Conservation (phyloP, 2,797 vertebrate species). For the Diceros bicornis region DNA sequence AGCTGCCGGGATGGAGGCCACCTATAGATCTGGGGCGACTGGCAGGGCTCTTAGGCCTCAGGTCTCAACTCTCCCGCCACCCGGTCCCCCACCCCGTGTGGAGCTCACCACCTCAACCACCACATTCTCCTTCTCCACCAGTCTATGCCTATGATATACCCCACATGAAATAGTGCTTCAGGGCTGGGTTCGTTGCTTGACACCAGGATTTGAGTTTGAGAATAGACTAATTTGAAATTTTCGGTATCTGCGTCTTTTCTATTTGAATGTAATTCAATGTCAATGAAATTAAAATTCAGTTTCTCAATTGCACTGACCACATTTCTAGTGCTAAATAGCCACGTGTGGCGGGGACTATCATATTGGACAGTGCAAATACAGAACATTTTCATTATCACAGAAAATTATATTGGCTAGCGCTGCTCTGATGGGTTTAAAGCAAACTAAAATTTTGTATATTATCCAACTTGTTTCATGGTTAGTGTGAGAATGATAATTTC, state of each 20-base stretch:
- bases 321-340: neutral
- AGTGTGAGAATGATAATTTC: neutral
- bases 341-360: neutral
- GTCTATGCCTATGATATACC: neutral
- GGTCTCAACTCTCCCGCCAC: neutral
- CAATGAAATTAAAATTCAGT: neutral
- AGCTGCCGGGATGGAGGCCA: neutral
- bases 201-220: neutral
- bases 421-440: neutral
- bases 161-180: neutral
- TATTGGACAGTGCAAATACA: neutral
- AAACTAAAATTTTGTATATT: neutral
- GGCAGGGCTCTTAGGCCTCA: neutral
- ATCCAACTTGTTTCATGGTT: neutral
- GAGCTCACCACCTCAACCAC: slow-evolving; percentile 90
- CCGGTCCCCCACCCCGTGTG: neutral
- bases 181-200: neutral
- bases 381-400: neutral
- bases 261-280: neutral
- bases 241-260: neutral
- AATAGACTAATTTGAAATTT: neutral
- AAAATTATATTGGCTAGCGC: neutral
- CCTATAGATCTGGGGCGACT: neutral
- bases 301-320: neutral
- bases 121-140: slow-evolving; percentile 92